Evolutionary conservation across 1,140 invertebrate genomes (phyloP).

Genomic region (Nasonia vitripennis): DNA sequence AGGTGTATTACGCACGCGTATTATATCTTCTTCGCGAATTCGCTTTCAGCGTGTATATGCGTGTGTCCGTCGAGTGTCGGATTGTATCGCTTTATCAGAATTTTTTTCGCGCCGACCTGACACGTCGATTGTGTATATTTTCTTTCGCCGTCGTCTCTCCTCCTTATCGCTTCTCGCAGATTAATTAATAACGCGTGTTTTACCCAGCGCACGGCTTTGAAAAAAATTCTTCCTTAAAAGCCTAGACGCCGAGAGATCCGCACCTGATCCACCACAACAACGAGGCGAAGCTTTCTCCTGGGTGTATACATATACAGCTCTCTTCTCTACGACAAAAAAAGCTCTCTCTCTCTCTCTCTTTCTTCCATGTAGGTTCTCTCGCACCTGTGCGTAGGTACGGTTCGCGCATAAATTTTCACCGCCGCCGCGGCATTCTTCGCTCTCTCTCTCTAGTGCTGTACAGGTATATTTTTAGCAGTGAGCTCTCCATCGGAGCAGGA

Average conservation of each 20-base stretch:
- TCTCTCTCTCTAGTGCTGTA: neutral
- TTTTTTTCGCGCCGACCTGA: too few species aligned
- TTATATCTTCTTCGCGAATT: neutral
- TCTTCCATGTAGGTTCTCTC: neutral
- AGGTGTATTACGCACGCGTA: neutral
- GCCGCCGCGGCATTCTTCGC: neutral
- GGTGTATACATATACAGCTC: neutral
- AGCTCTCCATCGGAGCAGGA: constrained; percentile 13
- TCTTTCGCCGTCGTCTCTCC: too few species aligned
- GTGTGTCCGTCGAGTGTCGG: too few species aligned
- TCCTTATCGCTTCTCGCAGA: too few species aligned
- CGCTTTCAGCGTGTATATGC: too few species aligned
- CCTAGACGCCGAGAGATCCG: neutral
- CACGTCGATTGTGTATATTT: too few species aligned
- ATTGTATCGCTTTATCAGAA: too few species aligned
- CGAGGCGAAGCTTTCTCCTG: neutral
- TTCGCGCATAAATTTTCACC: constrained; percentile 6
- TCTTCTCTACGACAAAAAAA: neutral
- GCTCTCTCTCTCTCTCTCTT: neutral
- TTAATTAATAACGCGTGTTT: too few species aligned
- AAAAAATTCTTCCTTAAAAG: too few species aligned
- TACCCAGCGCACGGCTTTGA: too few species aligned
- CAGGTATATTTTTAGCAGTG: constrained; percentile 14
- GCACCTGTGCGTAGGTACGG: neutral
- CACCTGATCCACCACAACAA: neutral